phyloP scores from a whole-genome alignment of 2,888 invertebrate species.

The Pyrocoelia pectoralis region DNA sequence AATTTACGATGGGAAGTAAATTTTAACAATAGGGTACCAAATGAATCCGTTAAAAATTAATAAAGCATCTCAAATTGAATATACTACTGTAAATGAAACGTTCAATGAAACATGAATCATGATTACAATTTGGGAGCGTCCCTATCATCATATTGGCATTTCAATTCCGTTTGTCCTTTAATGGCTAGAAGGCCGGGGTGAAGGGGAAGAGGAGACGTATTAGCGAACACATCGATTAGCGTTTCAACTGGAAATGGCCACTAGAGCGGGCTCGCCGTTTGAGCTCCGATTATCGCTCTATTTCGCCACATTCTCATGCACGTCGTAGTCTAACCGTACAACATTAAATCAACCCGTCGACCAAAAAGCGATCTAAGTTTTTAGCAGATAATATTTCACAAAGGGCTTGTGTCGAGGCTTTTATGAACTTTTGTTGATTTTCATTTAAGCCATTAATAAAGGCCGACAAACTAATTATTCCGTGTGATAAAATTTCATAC shows the following conservation, averaged over 20 bases:
- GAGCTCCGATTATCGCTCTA: slow-evolving; percentile 51
- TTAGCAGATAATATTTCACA: slow-evolving; percentile 21
- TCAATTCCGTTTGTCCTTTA: slow-evolving; percentile 41
- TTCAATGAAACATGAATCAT: slow-evolving; percentile 37
- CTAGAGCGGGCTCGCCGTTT: slow-evolving; percentile 49
- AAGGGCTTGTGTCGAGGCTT: slow-evolving; percentile 17
- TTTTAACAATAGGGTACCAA: not conserved
- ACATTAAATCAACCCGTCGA: slow-evolving; percentile 41
- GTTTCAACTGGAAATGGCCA: slow-evolving; percentile 58
- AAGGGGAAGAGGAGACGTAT: slow-evolving; percentile 45
- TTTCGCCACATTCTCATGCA: slow-evolving; percentile 52
- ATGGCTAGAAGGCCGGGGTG: slow-evolving; percentile 26
- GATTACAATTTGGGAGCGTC: slow-evolving; percentile 39
- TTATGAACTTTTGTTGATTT: slow-evolving; percentile 17
- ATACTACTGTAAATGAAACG: slow-evolving; percentile 17
- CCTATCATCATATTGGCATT: slow-evolving; percentile 42
- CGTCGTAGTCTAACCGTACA: slow-evolving; percentile 45
- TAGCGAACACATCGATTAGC: slow-evolving; percentile 56
- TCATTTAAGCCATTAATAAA: slow-evolving; percentile 15
- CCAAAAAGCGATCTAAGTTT: slow-evolving; percentile 21
- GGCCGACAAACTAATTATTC: slow-evolving; percentile 20
- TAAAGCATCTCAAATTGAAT: slow-evolving; percentile 19
- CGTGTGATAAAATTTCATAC: slow-evolving; percentile 17
- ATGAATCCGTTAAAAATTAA: slow-evolving; percentile 6
- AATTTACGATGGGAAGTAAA: not conserved